Conservation (phyloP, 2,113 vertebrate genomes). For the Candoia aspera region DNA sequence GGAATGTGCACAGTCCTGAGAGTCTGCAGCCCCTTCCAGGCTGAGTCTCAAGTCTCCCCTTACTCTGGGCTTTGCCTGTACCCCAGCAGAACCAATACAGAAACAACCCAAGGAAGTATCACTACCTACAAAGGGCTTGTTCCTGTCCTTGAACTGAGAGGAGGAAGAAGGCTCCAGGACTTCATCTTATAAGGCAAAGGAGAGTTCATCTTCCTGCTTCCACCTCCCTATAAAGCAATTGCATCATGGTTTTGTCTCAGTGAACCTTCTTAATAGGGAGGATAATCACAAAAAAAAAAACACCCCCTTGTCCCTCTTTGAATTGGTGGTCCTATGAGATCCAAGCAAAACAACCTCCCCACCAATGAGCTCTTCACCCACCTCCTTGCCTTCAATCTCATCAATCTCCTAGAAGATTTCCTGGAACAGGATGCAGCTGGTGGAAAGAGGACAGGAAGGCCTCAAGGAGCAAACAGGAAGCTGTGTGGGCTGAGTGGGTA, state of each 20-base stretch:
- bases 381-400: neutral
- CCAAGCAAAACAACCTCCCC: neutral
- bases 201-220: neutral
- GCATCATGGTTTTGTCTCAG: neutral
- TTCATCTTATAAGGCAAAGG: neutral
- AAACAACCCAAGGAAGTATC: neutral
- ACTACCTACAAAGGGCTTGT: neutral
- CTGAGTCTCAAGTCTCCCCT: neutral
- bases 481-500: neutral
- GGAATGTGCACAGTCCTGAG: neutral
- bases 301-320: neutral
- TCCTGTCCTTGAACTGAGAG: neutral
- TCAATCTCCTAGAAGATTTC: neutral
- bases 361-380: neutral
- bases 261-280: neutral
- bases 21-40: neutral
- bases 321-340: neutral
- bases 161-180: neutral
- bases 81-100: neutral
- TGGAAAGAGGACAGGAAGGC: neutral
- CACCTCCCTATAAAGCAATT: neutral
- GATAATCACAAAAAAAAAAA: neutral
- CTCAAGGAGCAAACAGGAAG: neutral
- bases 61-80: neutral
- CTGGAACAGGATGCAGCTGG: neutral